Evolutionary conservation across 2,113 vertebrate genomes (phyloP).

Genomic region (Cebus imitator): DNA sequence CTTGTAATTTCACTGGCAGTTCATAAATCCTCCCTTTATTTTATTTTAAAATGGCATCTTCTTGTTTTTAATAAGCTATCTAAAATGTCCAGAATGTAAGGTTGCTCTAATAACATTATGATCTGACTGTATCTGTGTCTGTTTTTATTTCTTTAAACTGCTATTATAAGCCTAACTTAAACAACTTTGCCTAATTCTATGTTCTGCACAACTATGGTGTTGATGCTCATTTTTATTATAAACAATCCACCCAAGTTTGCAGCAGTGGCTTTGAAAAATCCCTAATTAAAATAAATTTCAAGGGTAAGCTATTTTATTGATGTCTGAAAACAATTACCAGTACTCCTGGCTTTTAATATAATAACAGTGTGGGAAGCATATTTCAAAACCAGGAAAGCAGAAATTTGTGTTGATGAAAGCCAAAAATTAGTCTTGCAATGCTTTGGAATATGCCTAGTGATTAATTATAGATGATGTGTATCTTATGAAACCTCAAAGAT

Average conservation of each 20-base stretch:
- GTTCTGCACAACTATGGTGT: slow-evolving; percentile 4
- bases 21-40: neutral
- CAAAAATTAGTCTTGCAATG: slow-evolving; percentile 49
- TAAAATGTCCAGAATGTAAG: neutral
- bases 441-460: neutral
- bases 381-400: slow-evolving; percentile 59
- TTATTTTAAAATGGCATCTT: slow-evolving; percentile 40
- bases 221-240: slow-evolving; percentile 58
- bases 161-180: neutral
- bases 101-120: neutral
- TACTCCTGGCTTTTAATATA: slow-evolving; percentile 62
- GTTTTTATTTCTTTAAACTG: slow-evolving; percentile 44
- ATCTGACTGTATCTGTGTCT: neutral
- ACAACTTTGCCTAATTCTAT: slow-evolving; percentile 25
- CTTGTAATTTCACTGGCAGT: neutral
- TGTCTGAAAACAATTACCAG: slow-evolving; percentile 50
- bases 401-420: slow-evolving; percentile 56
- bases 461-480: slow-evolving; percentile 49
- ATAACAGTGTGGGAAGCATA: slow-evolving; percentile 36
- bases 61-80: slow-evolving; percentile 17
- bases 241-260: slow-evolving; percentile 62
- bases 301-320: slow-evolving; percentile 68
- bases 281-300: slow-evolving; percentile 69
- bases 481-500: slow-evolving; percentile 32
- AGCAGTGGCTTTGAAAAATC: slow-evolving; percentile 46